phyloP scores from a whole-genome alignment of 2,888 invertebrate genomes.

The Andrena hattorfiana region DNA sequence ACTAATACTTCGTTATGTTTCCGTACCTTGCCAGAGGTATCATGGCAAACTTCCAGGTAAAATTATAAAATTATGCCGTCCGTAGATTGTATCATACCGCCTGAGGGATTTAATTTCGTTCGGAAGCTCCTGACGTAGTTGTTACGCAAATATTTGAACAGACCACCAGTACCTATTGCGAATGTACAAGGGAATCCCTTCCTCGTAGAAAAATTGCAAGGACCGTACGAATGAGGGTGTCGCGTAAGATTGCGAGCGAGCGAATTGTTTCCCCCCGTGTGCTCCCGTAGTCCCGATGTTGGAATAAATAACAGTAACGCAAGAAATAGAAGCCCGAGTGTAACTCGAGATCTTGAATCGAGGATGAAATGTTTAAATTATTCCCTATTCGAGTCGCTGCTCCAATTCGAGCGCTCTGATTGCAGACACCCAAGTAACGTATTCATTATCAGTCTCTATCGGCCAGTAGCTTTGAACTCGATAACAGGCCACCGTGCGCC shows the following conservation, averaged over 20 bases:
- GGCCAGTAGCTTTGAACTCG: constrained; percentile 26
- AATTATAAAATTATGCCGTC: constrained; percentile 54
- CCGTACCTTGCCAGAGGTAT: constrained; percentile 79
- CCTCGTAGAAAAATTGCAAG: no score
- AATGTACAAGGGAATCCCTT: not conserved
- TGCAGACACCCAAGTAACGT: not conserved
- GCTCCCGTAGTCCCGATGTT: not conserved
- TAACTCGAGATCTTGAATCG: not conserved
- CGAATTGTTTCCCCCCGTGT: not conserved
- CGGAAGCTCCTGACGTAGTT: constrained; percentile 1
- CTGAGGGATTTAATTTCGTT: constrained; percentile 17
- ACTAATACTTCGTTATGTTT: constrained; percentile 65
- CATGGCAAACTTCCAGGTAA: constrained; percentile 85
- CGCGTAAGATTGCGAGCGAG: not conserved
- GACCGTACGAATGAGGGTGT: not conserved
- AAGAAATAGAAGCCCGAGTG: not conserved
- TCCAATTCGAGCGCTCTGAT: not conserved
- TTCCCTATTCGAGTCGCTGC: not conserved
- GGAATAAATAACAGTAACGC: not conserved
- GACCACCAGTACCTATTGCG: not conserved
- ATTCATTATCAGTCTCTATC: not conserved
- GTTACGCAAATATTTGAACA: not conserved
- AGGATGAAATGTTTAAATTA: not conserved
- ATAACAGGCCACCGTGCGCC: not conserved
- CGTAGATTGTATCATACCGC: constrained; percentile 39